Conservation (phyloP, 2,113 vertebrate species). For the Bos taurus region DNA sequence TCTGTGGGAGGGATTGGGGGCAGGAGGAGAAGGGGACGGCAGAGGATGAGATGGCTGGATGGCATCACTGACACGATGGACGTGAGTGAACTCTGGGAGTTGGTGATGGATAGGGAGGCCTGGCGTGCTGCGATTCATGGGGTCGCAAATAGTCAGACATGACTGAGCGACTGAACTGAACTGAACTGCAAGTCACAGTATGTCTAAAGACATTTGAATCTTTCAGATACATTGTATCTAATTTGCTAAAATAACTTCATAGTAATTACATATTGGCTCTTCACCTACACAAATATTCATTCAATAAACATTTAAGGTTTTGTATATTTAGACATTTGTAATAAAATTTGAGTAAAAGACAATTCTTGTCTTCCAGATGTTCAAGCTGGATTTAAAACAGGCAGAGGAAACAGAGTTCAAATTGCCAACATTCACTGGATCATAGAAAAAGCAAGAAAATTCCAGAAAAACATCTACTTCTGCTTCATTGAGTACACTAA, state of each 20-base stretch:
- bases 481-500: neutral
- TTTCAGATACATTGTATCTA: neutral
- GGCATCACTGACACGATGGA: too few species aligned
- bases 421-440: neutral
- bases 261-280: neutral
- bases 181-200: neutral
- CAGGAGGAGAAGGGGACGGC: too few species aligned
- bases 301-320: neutral
- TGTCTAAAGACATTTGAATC: neutral
- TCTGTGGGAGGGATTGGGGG: too few species aligned
- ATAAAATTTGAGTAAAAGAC: neutral
- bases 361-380: neutral
- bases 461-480: neutral
- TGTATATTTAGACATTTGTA: neutral
- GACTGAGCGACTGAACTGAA: too few species aligned
- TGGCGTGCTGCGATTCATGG: too few species aligned
- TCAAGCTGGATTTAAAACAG: neutral
- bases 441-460: neutral
- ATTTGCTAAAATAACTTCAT: neutral
- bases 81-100: too few species aligned
- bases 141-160: too few species aligned
- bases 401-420: neutral
- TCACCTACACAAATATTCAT: neutral
- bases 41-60: too few species aligned
- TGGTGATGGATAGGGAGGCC: too few species aligned